Evolutionary conservation across 2,888 invertebrate species (phyloP), one percentile per base, ranked within the genome.

Genomic region (Rotaria sp.): DNA sequence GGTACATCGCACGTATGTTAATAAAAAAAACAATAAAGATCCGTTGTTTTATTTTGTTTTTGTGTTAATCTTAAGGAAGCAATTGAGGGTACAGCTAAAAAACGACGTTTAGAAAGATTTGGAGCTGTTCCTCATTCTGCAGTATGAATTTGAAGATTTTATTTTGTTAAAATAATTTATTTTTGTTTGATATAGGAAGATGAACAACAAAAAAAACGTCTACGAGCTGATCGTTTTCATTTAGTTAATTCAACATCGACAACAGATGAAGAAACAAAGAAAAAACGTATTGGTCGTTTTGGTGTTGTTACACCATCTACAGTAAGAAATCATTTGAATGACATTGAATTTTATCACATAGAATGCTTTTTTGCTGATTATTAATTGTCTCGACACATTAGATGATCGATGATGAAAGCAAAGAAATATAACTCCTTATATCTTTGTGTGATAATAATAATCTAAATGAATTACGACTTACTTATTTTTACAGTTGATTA

Each of bases 31-130:
- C 4, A 52, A 1, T 1, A 48, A 48, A 10, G 3, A 48, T 2
- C 1, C 10, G 10, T 48, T 48, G 2, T 48, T n/a, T 11, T n/a
- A 18, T 45, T 35, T 30, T 67, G 18, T 50, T 18, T 50, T 50
- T 50, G 2, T 45, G 8, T 30, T 7, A 21, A 30, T 75, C 7
- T n/a, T 24, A 24, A 80, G 80, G 80, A 45, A 45, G 80, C 41
- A 11, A 45, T 80, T 26, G n/a, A 45, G 26, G 45, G 80, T n/a
- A 45, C 80, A 41, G 80, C 80, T 26, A 80, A 80, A 45, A 80
- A 80, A n/a, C 80, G 80, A 45, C 80, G 80, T n/a, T 80, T 80
- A 13, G 80, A 45, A 74, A 18, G 74, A 38, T 74, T 74, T 4
- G 74, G 45, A n/a, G n/a, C 15, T n/a, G 21, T n/a, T 45, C 45